Conservation (phyloP, 2,888 invertebrate species). For the Drosophila ezoana region DNA sequence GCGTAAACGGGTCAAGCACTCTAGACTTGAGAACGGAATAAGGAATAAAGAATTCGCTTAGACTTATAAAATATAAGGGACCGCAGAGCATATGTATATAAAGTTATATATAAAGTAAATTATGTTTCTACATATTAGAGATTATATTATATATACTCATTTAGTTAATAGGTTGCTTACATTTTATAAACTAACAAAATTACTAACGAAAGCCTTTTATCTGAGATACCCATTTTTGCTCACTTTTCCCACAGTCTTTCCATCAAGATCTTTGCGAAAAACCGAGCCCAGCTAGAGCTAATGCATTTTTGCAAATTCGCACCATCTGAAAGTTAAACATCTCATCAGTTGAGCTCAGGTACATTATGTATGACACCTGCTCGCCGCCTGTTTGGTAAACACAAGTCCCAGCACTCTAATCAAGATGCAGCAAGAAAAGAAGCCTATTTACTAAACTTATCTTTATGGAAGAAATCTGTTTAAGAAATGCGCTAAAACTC, state of each 20-base stretch:
- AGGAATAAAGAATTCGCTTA: background rate
- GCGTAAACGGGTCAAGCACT: constrained; percentile 40
- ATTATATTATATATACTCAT: too few relatives aligned
- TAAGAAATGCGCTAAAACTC: constrained; percentile 54
- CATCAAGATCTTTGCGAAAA: background rate
- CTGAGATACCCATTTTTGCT: background rate
- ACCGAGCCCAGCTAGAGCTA: constrained; percentile 7
- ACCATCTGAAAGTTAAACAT: constrained; percentile 51
- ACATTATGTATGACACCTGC: constrained; percentile 31
- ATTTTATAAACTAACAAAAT: background rate
- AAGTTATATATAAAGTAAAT: too few relatives aligned
- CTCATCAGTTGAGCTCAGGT: constrained; percentile 32
- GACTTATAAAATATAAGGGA: background rate
- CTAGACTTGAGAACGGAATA: constrained; percentile 3
- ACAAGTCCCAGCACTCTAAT: constrained; percentile 48
- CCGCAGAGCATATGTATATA: too few relatives aligned
- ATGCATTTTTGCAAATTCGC: constrained; percentile 37
- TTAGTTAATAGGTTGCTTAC: too few relatives aligned
- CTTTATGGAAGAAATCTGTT: constrained; percentile 44
- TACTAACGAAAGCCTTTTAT: too few relatives aligned
- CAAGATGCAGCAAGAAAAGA: constrained; percentile 45
- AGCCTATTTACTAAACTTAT: constrained; percentile 29
- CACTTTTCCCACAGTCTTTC: constrained; percentile 32
- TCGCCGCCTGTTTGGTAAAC: constrained; percentile 58
- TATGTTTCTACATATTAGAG: too few relatives aligned